Conservation (phyloP, 2,888 invertebrate species). For the Apamea sordens region DNA sequence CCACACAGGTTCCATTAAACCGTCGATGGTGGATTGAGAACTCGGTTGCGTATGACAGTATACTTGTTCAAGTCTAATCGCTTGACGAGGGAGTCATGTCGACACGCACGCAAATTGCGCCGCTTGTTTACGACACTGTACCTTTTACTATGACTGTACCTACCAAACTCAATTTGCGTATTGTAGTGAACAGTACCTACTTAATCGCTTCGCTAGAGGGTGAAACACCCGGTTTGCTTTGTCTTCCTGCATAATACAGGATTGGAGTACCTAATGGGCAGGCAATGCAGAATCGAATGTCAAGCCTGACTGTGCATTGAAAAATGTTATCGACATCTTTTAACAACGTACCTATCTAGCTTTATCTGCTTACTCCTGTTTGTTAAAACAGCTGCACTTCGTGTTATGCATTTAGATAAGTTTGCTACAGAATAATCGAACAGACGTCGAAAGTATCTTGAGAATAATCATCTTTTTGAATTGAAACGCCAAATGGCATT, state of each 20-base stretch:
- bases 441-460: conserved; percentile 51
- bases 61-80: conserved; percentile 78
- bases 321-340: conserved; percentile 14
- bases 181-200: conserved; percentile 66
- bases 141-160: conserved; percentile 71
- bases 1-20: conserved; percentile 73
- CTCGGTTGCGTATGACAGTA: conserved; percentile 75
- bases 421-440: conserved; percentile 29
- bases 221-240: conserved; percentile 38
- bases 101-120: conserved; percentile 79
- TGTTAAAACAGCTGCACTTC: conserved; percentile 19
- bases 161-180: conserved; percentile 78
- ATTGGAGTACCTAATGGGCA: conserved; percentile 15
- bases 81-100: conserved; percentile 72
- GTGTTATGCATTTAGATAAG: conserved; percentile 18
- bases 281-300: conserved; percentile 10
- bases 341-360: background rate
- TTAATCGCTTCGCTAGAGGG: conserved; percentile 65
- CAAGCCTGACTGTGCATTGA: conserved; percentile 1
- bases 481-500: conserved; percentile 81
- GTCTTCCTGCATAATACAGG: conserved; percentile 33
- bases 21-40: conserved; percentile 72
- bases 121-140: conserved; percentile 77
- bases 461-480: conserved; percentile 70
- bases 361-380: background rate